These are phyloP conservation scores for Drosophila antonietae DNA, from an alignment of 2,888 invertebrate genomes.

Conservation along the genomic window DNA sequence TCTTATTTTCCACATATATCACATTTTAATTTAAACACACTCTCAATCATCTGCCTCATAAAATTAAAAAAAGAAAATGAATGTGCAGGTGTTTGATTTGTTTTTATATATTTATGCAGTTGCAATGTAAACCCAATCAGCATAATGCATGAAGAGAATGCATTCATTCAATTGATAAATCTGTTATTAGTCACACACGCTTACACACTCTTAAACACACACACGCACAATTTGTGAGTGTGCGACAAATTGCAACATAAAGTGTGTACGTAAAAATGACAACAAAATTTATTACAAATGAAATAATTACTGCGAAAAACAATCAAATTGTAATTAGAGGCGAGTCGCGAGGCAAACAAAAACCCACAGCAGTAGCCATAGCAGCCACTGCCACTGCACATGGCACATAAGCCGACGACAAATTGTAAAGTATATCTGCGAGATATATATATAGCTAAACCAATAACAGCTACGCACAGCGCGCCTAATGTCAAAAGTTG, in stretches of 20 bases:
- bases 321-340: slow-evolving; percentile 77
- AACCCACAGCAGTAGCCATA: slow-evolving; percentile 20
- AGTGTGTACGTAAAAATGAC: slow-evolving; percentile 65
- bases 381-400: slow-evolving; percentile 26
- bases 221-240: background rate
- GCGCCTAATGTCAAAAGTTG: slow-evolving; percentile 39
- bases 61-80: background rate
- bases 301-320: slow-evolving; percentile 75
- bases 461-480: slow-evolving; percentile 35
- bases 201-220: background rate
- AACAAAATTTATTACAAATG: slow-evolving; percentile 72
- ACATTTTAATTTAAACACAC: background rate
- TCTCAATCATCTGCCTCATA: too few species aligned
- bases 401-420: slow-evolving; percentile 50
- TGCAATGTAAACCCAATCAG: slow-evolving; percentile 20
- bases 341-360: slow-evolving; percentile 40
- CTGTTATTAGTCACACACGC: slow-evolving; percentile 23
- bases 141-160: slow-evolving; percentile 6
- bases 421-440: slow-evolving; percentile 52
- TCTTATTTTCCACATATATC: too few species aligned
- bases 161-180: slow-evolving; percentile 29
- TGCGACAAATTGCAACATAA: slow-evolving; percentile 67
- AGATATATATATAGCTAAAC: slow-evolving; percentile 20
- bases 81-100: background rate
- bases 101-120: slow-evolving; percentile 1